phyloP scores from a whole-genome alignment of 2,888 invertebrate species.

The Polydrusus cervinus region DNA sequence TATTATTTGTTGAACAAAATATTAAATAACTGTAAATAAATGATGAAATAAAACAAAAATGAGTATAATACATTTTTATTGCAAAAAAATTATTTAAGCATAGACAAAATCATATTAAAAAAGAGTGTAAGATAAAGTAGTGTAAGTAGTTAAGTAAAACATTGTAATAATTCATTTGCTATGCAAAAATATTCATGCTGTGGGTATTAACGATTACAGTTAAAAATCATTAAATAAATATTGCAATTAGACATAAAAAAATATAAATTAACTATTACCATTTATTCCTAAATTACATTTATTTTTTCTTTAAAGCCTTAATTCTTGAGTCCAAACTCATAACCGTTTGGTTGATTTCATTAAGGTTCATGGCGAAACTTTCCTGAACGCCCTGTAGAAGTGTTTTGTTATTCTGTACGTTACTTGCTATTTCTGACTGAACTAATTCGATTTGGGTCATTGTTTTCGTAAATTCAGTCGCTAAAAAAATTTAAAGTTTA shows the following conservation, averaged over 20 bases:
- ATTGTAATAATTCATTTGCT: background rate
- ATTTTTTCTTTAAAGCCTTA: constrained; percentile 75
- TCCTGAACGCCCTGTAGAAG: constrained; percentile 86
- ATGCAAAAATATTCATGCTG: background rate
- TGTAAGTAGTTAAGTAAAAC: too few relatives aligned
- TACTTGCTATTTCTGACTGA: constrained; percentile 81
- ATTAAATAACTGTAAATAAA: too few relatives aligned
- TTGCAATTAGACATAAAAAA: background rate
- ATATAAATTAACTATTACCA: background rate
- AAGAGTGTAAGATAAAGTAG: background rate
- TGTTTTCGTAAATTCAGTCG: constrained; percentile 90
- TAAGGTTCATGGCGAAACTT: constrained; percentile 85
- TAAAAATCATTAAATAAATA: background rate
- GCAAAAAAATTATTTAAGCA: constrained; percentile 11
- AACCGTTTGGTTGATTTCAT: constrained; percentile 85
- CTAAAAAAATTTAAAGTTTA: constrained; percentile 71
- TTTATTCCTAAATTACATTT: constrained; percentile 47
- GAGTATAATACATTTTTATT: constrained; percentile 16
- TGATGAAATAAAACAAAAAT: background rate
- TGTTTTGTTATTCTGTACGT: constrained; percentile 85
- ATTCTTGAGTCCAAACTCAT: constrained; percentile 83
- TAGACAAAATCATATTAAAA: constrained; percentile 14
- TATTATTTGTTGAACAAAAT: too few relatives aligned
- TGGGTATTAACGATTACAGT: too few relatives aligned
- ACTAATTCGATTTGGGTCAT: constrained; percentile 86